Evolutionary conservation across 2,113 vertebrate genomes (phyloP).

Genomic region (Lophura nycthemera): DNA sequence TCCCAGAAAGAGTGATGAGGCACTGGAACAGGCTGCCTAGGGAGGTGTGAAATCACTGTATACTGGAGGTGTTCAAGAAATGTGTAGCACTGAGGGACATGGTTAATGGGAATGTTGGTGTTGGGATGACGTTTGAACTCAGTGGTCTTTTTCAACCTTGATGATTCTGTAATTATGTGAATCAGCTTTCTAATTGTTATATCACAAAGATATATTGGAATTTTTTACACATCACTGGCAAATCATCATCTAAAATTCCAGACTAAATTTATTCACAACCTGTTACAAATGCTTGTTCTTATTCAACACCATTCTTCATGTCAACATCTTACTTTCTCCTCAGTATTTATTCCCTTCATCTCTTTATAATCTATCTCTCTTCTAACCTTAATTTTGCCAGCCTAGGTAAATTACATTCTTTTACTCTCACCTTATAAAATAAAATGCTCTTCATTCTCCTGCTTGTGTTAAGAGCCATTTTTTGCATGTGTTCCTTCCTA

Average conservation of each 20-base stretch:
- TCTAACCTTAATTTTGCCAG: not conserved
- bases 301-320: not conserved
- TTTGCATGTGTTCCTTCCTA: not conserved
- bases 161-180: too few species aligned
- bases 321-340: not conserved
- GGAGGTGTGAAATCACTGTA: too few species aligned
- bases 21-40: too few species aligned
- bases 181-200: not conserved
- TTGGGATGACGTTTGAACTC: too few species aligned
- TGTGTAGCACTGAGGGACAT: too few species aligned
- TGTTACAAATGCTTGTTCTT: not conserved
- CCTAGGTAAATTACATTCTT: not conserved
- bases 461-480: not conserved
- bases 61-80: too few species aligned
- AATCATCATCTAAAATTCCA: not conserved
- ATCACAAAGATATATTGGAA: not conserved
- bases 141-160: too few species aligned
- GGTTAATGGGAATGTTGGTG: too few species aligned
- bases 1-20: too few species aligned
- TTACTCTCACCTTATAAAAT: not conserved
- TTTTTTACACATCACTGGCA: not conserved
- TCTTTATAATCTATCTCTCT: not conserved
- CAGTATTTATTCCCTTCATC: rapidly evolving
- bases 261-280: not conserved
- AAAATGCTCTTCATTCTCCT: not conserved